Evolutionary conservation across 64 coral and sea anemone genomes (phyloP), one percentile per base, ranked within the genome.

Genomic region (Astreopora myriophthalma): DNA sequence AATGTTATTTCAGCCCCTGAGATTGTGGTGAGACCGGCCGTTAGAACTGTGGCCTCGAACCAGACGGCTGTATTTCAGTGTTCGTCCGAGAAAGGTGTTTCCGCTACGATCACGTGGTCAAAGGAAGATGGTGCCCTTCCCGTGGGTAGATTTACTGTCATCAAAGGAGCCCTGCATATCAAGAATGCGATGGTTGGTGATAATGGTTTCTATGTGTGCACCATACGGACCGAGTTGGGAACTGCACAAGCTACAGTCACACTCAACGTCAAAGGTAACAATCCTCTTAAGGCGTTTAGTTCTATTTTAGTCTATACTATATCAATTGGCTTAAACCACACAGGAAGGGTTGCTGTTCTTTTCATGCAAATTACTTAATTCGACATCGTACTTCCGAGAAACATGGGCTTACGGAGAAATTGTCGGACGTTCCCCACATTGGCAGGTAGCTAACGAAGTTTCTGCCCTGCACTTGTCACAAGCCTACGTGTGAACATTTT

Each of bases 231-330:
- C 23, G 51, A 71, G 34, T 48, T 49, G 12, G 94, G 94, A 27
- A 77, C 87, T 34, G 89, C 69, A 32, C 63, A 89, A 64, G 89
- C 85, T 22, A 52, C 87, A 16, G 94, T 96, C 39, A 88, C 68
- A 63, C 89, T 96, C 9, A 96, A 96, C 44, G 94, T 96, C 4
- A 71, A 89, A 92, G 83, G 89, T 96, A 95, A 74, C 38, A 61
- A 31, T 11, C 6, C 40, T 42, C 39, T 42, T 42, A 42, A 44
- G 40, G 1, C 5, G 0, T 10, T 44, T n/a, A n/a, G n/a, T n/a
- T n/a, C n/a, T n/a, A n/a, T n/a, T n/a, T n/a, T n/a, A n/a, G n/a
- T n/a, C n/a, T n/a, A n/a, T n/a, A n/a, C n/a, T n/a, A n/a, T n/a
- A n/a, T n/a, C n/a, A n/a, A n/a, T n/a, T n/a, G n/a, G n/a, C n/a